A percentile compares a stretch with the other conserved stretches of the same genome.
Evolutionary conservation across 1,140 invertebrate species (phyloP).

Genomic region (Aphelenchoides avenae): DNA sequence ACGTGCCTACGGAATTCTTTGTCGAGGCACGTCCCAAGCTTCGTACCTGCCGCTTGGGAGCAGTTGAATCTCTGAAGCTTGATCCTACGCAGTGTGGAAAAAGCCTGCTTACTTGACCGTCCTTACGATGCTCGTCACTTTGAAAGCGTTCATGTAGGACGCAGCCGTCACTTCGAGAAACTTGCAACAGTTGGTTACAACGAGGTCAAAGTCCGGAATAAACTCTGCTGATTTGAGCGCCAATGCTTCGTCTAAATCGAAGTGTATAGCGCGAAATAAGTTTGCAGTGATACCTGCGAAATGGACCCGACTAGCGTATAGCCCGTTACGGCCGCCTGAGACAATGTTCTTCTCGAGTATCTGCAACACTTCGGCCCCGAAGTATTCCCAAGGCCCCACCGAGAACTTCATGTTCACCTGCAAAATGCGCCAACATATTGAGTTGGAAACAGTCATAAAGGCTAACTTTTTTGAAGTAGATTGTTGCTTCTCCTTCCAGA

Average conservation of each 20-base stretch:
- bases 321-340: slow-evolving; percentile 17
- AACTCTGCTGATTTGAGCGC: slow-evolving; percentile 30
- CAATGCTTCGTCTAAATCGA: slow-evolving; percentile 9
- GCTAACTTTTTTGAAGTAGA: slow-evolving; percentile 38
- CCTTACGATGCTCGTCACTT: slow-evolving; percentile 16
- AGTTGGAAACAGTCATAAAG: not conserved
- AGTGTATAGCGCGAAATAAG: slow-evolving; percentile 2
- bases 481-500: slow-evolving; percentile 45
- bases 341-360: slow-evolving; percentile 26
- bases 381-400: slow-evolving; percentile 51
- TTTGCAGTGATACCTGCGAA: not conserved
- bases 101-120: slow-evolving; percentile 18
- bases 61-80: not conserved
- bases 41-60: not conserved
- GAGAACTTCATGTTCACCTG: slow-evolving; percentile 42
- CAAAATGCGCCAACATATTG: slow-evolving; percentile 6
- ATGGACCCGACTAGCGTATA: slow-evolving; percentile 11
- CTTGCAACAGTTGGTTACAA: slow-evolving; percentile 35
- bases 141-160: slow-evolving; percentile 27
- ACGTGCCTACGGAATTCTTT: not conserved
- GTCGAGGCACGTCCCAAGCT: not conserved
- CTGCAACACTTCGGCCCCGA: slow-evolving; percentile 39
- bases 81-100: not conserved
- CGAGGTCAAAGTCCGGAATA: slow-evolving; percentile 46
- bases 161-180: slow-evolving; percentile 46